Evolutionary conservation across 2,888 invertebrate species (phyloP), one percentile per base, ranked within the genome.

Genomic region (Amphimallon solstitiale): DNA sequence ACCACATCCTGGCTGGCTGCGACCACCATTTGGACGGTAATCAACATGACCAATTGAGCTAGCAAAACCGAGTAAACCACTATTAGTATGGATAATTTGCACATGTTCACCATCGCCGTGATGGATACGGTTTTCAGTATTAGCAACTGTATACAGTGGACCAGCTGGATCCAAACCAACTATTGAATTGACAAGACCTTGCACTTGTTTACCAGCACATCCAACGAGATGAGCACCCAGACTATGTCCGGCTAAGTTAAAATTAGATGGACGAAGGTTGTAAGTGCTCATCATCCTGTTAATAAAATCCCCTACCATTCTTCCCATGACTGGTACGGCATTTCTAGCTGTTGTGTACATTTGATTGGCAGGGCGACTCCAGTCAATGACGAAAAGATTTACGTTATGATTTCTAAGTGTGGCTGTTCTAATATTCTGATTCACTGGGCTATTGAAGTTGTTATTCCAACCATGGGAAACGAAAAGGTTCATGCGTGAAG

Each of bases 1-100:
- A 9, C 75, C 76, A 68, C 82, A 82, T 40, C 81, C 81, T n/a
- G 79, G 78, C 71, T 81, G 82, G 2, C 35, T 56, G 4, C 10
- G 48, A 2, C 81, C 82, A 12, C 80, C 80, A 70, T 82, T 82
- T 4, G 81, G 81, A 65, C 68, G 81, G 66, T 75, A 80, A 71
- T 82, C 82, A 12, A 76, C 73, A 64, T 80, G 72, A 9, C 82
- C 82, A 45, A 80, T 70, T 7, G 77, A 71, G 12, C 68, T 71
- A 14, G 54, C 21, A 63, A 77, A 74, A 5, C 75, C 75, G 12
- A 77, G 64, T 2, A 67, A 15, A 7, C 71, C 68, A 9, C 69
- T 69, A 51, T 68, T 73, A 2, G 81, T 80, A 66, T 82, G 82
- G 34, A 82, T 78, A 3, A 79, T 70, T 45, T 81, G 77, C 0